A percentile compares a stretch with the other conserved stretches of the same genome.
Evolutionary conservation across 2,113 vertebrate species (phyloP).

Genomic region (Synchiropus splendidus): DNA sequence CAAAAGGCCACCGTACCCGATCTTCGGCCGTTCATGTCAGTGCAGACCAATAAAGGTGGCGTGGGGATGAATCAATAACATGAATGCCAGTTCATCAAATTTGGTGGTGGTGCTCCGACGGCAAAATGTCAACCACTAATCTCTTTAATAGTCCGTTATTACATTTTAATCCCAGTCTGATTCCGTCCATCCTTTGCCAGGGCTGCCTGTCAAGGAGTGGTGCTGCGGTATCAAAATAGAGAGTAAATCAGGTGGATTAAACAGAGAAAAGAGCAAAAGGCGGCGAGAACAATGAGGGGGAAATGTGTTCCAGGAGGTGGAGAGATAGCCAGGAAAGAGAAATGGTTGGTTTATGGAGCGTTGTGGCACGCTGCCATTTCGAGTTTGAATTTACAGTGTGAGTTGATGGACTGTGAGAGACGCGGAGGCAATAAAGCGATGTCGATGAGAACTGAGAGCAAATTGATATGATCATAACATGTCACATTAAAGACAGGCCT

Average conservation of each 20-base stretch:
- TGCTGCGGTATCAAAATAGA: slow-evolving; percentile 22
- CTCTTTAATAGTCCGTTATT: slow-evolving; percentile 68
- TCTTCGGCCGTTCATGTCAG: slow-evolving; percentile 13
- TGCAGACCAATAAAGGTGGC: slow-evolving; percentile 18
- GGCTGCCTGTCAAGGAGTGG: slow-evolving; percentile 24
- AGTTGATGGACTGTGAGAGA: slow-evolving; percentile 40
- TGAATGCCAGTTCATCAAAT: slow-evolving; percentile 54
- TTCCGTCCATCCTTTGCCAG: slow-evolving; percentile 40
- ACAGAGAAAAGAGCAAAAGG: slow-evolving; percentile 1
- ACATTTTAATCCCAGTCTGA: slow-evolving; percentile 62
- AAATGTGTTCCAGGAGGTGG: not conserved
- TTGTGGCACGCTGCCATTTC: slow-evolving; percentile 32
- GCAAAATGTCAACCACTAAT: slow-evolving; percentile 63
- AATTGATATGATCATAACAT: slow-evolving; percentile 66
- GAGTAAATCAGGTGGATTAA: slow-evolving; percentile 16
- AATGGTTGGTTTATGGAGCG: slow-evolving; percentile 36
- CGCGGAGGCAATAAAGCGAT: slow-evolving; percentile 51
- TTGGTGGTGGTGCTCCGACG: slow-evolving; percentile 28
- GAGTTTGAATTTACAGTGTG: slow-evolving; percentile 42
- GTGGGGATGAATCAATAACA: slow-evolving; percentile 46
- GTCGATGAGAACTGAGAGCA: slow-evolving; percentile 53
- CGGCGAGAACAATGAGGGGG: not conserved
- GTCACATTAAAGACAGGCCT: slow-evolving; percentile 56
- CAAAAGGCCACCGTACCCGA: slow-evolving; percentile 45
- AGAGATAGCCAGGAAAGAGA: slow-evolving; percentile 10